Evolutionary conservation across 2,888 invertebrate species (phyloP), one percentile per base, ranked within the genome.

Genomic region (Ariolimax columbianus): DNA sequence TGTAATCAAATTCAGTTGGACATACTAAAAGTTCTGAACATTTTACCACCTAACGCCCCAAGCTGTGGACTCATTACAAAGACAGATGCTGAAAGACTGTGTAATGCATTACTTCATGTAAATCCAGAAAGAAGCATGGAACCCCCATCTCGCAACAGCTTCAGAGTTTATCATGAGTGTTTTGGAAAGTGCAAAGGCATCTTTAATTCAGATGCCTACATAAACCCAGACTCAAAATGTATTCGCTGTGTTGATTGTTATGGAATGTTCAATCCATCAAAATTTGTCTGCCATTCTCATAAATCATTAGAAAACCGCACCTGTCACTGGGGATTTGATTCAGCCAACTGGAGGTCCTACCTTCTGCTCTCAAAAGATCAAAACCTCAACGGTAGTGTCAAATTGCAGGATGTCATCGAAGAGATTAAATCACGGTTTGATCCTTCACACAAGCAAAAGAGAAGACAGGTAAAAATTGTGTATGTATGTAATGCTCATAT

Each of bases 321-420:
- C 89, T 98, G 98, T 94, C 99, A 99, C 95, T 99, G 99, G 99
- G 99, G 99, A 63, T 99, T 99, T 95, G 98, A 99, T 95, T 98
- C 98, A 80, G 95, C 96, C 92, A 97, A 98, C 94, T 99, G 99
- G 99, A 96, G 98, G 89, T 96, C 96, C 89, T 99, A 99, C 95
- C 95, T 99, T 88, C 96, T 97, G 91, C 96, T 98, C 89, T 96
- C 97, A 72, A 96, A 97, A 91, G 97, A 97, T 93, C 97, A 97
- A 93, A 96, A 96, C 84, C 96, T 97, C 90, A 88, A 90, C 51
- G 97, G 97, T 88, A 79, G 40, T 72, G 66, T 73, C 11, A 96
- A 96, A 93, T 96, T 96, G 91, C 95, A 95, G 88, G 96, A 96
- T 91, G 95, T 96, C 91, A 95, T 98, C 93, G 97, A 97, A 92